These are phyloP conservation scores for Ceyx melanurus DNA, from an alignment of 2,113 vertebrate species.

Conservation along the genomic window DNA sequence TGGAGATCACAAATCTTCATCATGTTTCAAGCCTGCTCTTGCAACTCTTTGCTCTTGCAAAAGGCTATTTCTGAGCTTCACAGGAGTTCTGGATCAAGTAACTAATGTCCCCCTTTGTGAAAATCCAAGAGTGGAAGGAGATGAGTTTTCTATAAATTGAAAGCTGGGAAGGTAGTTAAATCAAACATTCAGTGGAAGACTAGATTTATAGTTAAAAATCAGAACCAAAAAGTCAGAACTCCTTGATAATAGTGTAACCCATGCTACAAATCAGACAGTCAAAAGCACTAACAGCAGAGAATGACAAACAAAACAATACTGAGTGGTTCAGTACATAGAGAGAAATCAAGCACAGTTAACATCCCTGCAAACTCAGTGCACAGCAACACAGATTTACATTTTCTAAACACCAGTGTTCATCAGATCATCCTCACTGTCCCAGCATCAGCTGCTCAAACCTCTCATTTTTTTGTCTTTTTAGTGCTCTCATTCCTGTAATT, in stretches of 20 bases:
- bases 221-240: background rate
- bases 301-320: background rate
- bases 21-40: background rate
- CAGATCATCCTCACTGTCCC: background rate
- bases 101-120: background rate
- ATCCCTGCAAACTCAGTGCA: background rate
- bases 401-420: background rate
- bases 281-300: background rate
- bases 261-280: background rate
- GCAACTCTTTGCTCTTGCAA: background rate
- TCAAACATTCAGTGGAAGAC: background rate
- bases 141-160: background rate
- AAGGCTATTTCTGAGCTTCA: background rate
- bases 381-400: background rate
- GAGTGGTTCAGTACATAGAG: background rate
- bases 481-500: background rate
- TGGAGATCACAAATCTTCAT: background rate
- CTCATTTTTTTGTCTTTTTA: background rate
- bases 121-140: background rate
- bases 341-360: background rate
- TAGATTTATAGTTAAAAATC: background rate
- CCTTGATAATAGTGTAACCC: background rate
- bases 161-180: background rate
- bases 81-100: background rate
- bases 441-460: background rate